Conservation (phyloP, 2,113 vertebrate species). For the Eclectus roratus region DNA sequence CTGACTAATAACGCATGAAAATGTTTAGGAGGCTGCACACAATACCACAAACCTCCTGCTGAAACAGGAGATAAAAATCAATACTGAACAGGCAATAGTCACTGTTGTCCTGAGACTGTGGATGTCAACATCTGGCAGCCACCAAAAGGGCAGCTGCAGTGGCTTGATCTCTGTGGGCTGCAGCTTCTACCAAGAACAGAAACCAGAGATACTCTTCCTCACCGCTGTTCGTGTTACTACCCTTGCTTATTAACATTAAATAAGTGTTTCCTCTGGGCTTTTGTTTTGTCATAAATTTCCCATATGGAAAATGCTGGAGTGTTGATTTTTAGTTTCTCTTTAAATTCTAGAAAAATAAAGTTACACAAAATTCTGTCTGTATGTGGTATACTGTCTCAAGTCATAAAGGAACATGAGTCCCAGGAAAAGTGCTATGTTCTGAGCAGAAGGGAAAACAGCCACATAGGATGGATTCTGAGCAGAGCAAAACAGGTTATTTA, state of each 20-base stretch:
- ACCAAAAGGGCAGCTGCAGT: not conserved
- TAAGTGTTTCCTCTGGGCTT: not conserved
- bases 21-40: not conserved
- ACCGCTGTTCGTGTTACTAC: fast-evolving
- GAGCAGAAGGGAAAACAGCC: not conserved
- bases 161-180: not conserved
- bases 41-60: not conserved
- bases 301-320: not conserved
- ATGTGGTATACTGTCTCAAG: not conserved
- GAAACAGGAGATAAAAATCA: not conserved
- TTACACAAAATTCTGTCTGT: not conserved
- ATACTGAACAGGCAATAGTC: not conserved
- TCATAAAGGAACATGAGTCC: not conserved
- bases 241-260: not conserved
- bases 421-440: not conserved
- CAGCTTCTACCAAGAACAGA: not conserved
- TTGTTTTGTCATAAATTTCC: not conserved
- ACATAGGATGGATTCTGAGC: not conserved
- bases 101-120: not conserved
- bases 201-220: not conserved
- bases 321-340: not conserved
- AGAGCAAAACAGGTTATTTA: not conserved
- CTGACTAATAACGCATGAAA: not conserved
- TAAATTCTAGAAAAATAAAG: not conserved
- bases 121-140: not conserved